Base-by-base conservation (phyloP, 2,113 vertebrate species). In the Rhadina sibilatrix region DNA sequence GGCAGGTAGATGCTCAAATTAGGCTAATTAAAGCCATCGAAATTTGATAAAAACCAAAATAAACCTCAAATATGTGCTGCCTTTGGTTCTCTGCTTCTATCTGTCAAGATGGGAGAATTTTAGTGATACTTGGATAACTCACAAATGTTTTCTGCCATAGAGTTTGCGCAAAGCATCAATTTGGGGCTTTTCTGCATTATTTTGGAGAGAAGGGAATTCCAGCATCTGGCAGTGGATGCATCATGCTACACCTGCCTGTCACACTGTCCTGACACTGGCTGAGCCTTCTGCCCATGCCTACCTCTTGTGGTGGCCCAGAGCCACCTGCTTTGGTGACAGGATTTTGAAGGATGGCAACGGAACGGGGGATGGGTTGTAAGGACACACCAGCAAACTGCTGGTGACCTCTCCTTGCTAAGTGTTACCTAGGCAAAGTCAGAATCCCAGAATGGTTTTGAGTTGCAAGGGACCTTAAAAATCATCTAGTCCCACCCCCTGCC, bases 191-290 rank as follows among this genome's bases (percentile, higher is more conserved):
- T 18, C 31, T 61, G 38, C 1, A 1, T n/a, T 72, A 31, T 69
- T 85, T 63, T 3, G 4, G n/a, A 69, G 30, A 77, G 52, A 25
- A 64, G 28, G 42, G 47, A 66, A 20, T 47, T 80, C 10, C 63
- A 69, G 46, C 28, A 82, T 6, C 35, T 1, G 2, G 47, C 11
- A 57, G 28, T 3, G 11, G n/a, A 44, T 20, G 40, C 0, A 9
- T 20, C 4, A 1, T 20, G 27, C 38, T 3, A 1, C 56, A 42
- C 8, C 24, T 66, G 28, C 24, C 49, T 0, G 0, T 10, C 10
- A 0, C 44, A 42, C 25, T 2, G 2, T 3, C 54, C 49, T 42
- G 59, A 28, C 42, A 44, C 15, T 0, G 4, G 28, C 37, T 38
- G n/a, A 72, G 68, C 30, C 28, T 49, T 21, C 57, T 64, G 84